Base-by-base conservation (phyloP, 1,140 invertebrate genomes). In the Brachystomella parvula region DNA sequence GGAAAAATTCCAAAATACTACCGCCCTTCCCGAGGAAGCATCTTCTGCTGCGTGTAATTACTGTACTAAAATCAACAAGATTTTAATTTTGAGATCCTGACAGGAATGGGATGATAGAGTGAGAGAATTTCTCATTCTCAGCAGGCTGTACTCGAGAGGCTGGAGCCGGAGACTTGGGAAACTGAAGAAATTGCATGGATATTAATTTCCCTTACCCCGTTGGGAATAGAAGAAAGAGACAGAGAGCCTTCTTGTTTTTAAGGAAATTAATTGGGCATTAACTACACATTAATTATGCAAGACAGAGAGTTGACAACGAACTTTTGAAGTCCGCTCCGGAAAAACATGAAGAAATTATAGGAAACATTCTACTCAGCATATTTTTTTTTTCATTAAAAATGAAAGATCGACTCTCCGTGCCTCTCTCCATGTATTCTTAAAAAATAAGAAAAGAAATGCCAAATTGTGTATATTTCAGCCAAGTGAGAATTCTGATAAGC, bases 211-310 rank as follows among this genome's bases (percentile, higher is more conserved):
- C 49, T 26, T 24, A 17, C 49, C 24, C 49, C n/a, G n/a, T 12
- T 19, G 49, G 49, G 49, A 53, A 53, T 53, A 53, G 24, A 24
- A 12, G 12, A 24, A 3, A 53, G 12, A 53, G 24, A 53, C 49
- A 53, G 49, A n/a, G 49, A 53, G 21, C 49, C 39, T 15, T 17
- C 49, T n/a, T 53, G 9, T 24, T 53, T 53, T 53, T 53, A 53
- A 53, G 49, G 49, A 53, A 53, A 53, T 53, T 53, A 53, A 53
- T 53, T 53, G 49, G 49, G 49, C 49, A 53, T 53, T 53, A 53
- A 53, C 49, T 53, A 26, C 49, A n/a, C n/a, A 53, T 53, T 53
- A 53, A 53, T 53, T 53, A 53, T 53, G 12, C 49, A 53, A 24
- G 21, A 24, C 12, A 53, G 49, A 53, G n/a, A 9, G 21, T 24